Base-by-base conservation (phyloP, 1,140 invertebrate genomes). In the Helicorthomorpha holstii region DNA sequence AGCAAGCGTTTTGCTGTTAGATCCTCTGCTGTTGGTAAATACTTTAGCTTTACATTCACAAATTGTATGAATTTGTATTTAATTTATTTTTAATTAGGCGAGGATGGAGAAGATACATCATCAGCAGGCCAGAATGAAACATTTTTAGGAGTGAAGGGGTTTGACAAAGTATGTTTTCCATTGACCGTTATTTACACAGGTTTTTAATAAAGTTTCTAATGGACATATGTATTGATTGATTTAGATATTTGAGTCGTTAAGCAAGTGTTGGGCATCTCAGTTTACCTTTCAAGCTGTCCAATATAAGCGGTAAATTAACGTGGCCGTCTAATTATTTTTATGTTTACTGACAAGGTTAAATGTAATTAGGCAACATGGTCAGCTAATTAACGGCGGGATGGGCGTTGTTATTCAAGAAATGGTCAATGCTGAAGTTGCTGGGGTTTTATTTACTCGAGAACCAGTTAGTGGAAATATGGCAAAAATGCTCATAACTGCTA, bases 41-140 rank as follows among this genome's bases (percentile, higher is more conserved):
- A 34, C 7, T 34, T 7, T 16, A 34, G 16, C 7, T 34, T 34
- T 34, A 7, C 29, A 34, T 34, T 16, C 29, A 7, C 29, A 34
- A 7, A 34, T 34, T 34, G 7, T 16, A 34, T 16, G 29, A 7
- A 7, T 16, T 16, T 34, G 16, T 7, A 7, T 16, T 34, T 7
- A 34, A 16, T 7, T 34, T 34, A 34, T 34, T 16, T 16, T 34
- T 16, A 34, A 34, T 34, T 34, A 42, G 65, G 65, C 2, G 85
- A 89, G 71, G 85, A 90, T 66, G 78, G 78, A 3, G 74, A 77
- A 50, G 81, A 82, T 60, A 75, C 63, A 10, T 88, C 84, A 0
- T 78, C 81, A 2, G 85, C 86, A n/a, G 86, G 86, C 19, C 85
- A 90, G 69, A 83, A 89, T 66, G 75, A 78, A 43, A 87, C 83